Conservation (phyloP, 2,888 invertebrate genomes). For the Meloe dianella region DNA sequence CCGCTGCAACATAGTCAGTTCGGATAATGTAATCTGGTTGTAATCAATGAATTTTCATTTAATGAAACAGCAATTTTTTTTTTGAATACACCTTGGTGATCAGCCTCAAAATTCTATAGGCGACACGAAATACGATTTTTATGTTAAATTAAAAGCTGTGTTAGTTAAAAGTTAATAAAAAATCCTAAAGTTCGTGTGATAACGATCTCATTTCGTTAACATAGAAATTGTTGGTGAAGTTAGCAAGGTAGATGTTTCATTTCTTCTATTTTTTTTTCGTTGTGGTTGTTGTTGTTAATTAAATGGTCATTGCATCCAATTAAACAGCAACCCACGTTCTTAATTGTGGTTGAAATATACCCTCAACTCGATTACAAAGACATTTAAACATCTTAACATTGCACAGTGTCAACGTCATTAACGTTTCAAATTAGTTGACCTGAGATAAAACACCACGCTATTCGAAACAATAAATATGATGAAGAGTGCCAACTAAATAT, state of each 20-base stretch:
- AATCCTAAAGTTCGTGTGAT: background rate
- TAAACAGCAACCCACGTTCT: background rate
- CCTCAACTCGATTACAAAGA: background rate
- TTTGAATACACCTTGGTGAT: background rate
- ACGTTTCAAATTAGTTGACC: background rate
- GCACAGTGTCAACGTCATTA: background rate
- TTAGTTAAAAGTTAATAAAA: constrained; percentile 5
- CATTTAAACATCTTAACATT: constrained; percentile 1
- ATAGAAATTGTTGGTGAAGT: constrained; percentile 3
- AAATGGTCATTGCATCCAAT: background rate
- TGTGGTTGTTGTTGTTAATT: background rate
- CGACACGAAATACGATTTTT: background rate
- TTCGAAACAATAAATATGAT: background rate
- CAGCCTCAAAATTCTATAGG: background rate
- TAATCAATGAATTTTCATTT: constrained; percentile 15
- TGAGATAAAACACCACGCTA: background rate
- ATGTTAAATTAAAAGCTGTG: constrained; percentile 3
- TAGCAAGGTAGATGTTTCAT: background rate
- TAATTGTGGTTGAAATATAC: background rate
- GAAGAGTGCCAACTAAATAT: background rate
- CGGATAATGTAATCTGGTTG: constrained; percentile 15
- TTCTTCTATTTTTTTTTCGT: background rate
- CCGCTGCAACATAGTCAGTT: constrained; percentile 11
- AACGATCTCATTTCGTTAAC: constrained; percentile 2
- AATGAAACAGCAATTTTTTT: background rate